phyloP scores from a whole-genome alignment of 2,888 invertebrate species.

The Thymelicus lineola region DNA sequence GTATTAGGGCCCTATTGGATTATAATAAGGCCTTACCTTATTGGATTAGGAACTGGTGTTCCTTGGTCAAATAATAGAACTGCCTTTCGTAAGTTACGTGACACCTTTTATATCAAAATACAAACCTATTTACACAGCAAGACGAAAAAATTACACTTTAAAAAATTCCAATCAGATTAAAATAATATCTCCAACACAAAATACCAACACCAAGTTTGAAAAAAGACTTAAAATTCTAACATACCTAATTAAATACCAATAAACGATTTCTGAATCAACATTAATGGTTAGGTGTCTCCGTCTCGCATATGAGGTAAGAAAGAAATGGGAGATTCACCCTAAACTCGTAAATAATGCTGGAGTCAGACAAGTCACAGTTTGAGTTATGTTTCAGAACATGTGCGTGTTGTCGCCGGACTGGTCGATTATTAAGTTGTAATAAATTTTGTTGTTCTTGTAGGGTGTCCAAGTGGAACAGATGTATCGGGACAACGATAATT shows the following conservation, averaged over 20 bases:
- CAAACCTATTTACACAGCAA: not conserved
- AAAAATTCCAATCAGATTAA: conserved; percentile 39
- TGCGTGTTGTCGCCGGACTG: conserved; percentile 71
- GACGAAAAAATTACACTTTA: not conserved
- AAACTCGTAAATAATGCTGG: conserved; percentile 74
- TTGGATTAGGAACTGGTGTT: too few species aligned
- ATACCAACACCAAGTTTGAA: conserved; percentile 44
- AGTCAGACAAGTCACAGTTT: conserved; percentile 61
- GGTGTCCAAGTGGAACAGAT: conserved; percentile 57
- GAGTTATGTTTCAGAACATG: conserved; percentile 75
- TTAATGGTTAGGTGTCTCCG: conserved; percentile 49
- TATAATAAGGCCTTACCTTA: too few species aligned
- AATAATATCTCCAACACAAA: conserved; percentile 49
- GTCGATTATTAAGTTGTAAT: conserved; percentile 80
- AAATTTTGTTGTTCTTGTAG: conserved; percentile 63
- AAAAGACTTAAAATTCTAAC: conserved; percentile 45
- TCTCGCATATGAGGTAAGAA: conserved; percentile 47
- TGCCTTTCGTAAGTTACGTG: not conserved
- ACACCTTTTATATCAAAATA: not conserved
- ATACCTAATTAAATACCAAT: conserved; percentile 76
- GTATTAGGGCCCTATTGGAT: too few species aligned
- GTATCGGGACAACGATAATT: not conserved
- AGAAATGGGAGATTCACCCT: conserved; percentile 63
- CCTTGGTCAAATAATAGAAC: not conserved
- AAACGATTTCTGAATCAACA: conserved; percentile 75